These are phyloP conservation scores for Danio kyathit DNA, from an alignment of 2,797 vertebrate genomes.

Conservation along the genomic window DNA sequence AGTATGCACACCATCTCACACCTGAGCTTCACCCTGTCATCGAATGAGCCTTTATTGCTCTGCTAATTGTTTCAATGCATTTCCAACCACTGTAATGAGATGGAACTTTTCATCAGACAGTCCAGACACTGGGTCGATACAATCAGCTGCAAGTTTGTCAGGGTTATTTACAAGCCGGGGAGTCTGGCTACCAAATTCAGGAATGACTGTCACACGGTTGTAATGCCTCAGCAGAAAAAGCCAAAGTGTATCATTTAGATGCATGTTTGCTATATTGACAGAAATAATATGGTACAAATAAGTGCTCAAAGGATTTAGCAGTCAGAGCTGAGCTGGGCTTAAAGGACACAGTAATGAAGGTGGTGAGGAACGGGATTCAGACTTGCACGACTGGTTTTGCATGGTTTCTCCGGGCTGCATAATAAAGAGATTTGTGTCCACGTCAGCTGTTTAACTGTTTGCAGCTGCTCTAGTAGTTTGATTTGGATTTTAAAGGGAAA, in stretches of 20 bases:
- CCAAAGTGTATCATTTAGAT: not conserved
- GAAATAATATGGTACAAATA: not conserved
- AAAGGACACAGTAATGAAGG: constrained; percentile 34
- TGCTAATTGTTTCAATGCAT: constrained; percentile 23
- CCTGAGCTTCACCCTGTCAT: not conserved
- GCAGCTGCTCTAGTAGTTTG: not conserved
- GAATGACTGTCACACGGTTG: constrained; percentile 10
- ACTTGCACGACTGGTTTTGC: constrained; percentile 51
- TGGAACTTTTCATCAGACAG: constrained; percentile 44
- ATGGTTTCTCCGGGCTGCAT: not conserved
- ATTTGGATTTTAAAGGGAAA: not conserved
- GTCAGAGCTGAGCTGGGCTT: not conserved
- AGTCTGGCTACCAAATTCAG: constrained; percentile 4
- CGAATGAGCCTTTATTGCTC: not conserved
- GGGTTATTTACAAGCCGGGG: constrained; percentile 22
- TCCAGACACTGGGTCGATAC: not conserved
- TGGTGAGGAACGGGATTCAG: constrained; percentile 1
- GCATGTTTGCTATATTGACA: not conserved
- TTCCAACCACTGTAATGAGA: constrained; percentile 55
- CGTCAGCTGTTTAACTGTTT: constrained; percentile 2
- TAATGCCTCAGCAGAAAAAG: constrained; percentile 1
- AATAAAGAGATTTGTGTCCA: constrained; percentile 3
- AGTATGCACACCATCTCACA: not conserved
- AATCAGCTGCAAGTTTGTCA: constrained; percentile 47
- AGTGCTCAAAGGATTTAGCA: not conserved